Conservation (phyloP, 2,888 invertebrate genomes). For the Lamproptera curius region DNA sequence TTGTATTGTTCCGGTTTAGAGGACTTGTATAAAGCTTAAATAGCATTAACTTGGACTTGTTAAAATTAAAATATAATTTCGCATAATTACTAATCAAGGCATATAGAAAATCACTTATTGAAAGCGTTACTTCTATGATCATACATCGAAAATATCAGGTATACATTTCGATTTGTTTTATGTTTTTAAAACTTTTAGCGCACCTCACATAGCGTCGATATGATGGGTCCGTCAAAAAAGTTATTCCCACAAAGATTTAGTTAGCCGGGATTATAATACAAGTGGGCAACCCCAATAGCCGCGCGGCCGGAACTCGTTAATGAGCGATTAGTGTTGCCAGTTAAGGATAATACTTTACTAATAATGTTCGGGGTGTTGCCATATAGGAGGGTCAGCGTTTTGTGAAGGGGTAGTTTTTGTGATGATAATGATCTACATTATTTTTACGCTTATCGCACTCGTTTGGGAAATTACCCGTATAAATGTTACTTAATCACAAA, state of each 20-base stretch:
- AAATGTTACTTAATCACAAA: too few relatives aligned
- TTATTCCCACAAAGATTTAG: constrained; percentile 43
- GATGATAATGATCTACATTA: constrained; percentile 34
- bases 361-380: constrained; percentile 64
- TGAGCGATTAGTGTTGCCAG: constrained; percentile 75
- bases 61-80: too few relatives aligned
- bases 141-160: too few relatives aligned
- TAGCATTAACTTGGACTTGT: too few relatives aligned
- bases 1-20: too few relatives aligned
- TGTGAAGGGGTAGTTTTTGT: constrained; percentile 39
- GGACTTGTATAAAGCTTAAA: too few relatives aligned
- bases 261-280: constrained; percentile 33
- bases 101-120: too few relatives aligned
- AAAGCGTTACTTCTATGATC: too few relatives aligned
- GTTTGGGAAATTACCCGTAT: too few relatives aligned
- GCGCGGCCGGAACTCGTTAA: constrained; percentile 64
- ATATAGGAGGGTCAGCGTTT: constrained; percentile 25
- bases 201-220: neutral
- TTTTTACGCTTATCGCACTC: constrained; percentile 21
- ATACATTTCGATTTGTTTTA: too few relatives aligned
- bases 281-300: constrained; percentile 38
- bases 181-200: neutral
- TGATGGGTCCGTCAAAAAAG: constrained; percentile 24
- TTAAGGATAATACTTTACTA: constrained; percentile 61
- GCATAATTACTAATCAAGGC: too few relatives aligned